Evolutionary conservation across 64 coral and sea anemone species (phyloP), one percentile per base, ranked within the genome.

Genomic region (Anthopleura sola): DNA sequence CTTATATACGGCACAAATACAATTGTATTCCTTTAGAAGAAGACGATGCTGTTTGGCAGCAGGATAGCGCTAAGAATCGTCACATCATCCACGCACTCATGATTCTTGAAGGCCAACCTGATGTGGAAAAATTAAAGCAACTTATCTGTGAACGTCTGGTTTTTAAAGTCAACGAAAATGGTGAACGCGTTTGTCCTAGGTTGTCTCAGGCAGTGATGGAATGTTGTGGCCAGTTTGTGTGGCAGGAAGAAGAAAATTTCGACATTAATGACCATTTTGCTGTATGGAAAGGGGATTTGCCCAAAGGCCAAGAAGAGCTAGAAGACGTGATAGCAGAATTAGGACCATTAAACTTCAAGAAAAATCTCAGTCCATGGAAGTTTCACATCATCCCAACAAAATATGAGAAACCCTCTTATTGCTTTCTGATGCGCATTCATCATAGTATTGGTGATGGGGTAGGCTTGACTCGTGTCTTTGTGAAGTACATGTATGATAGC

Each of bases 31-130:
- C 91, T 29, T 40, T 99, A 16, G 84, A 69, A 23, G 87, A 51
- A 84, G 97, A 99, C 68, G 97, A 99, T 55, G 93, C 90, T 3
- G 97, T 99, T 2, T 99, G 97, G 97, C 90, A 94, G 78, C 97
- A 99, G 57, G 97, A 99, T 64, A 83, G 89, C 16, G 57, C 93
- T 28, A 88, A 58, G 10, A 99, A 99, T 76, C 90, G 89, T 46
- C 97, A 99, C 62, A 94, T 99, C 57, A 92, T 99, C 68, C 84
- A 94, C 78, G 97, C 90, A 26, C 71, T 99, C 13, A 91, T 99
- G 92, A 55, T 99, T 6, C 28, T 99, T 15, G 93, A 91, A 79
- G 97, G 97, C 24, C 36, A 60, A 46, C 93, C 97, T 1, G 84
- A 94, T 29, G 82, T 95, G 8, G 90, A 87, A 46, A 92, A 90